Percentiles rank a stretch among this genome's conserved stretches.
These are phyloP conservation scores for Gymnodraco acuticeps DNA, from an alignment of 2,797 vertebrate genomes.

Conservation along the genomic window DNA sequence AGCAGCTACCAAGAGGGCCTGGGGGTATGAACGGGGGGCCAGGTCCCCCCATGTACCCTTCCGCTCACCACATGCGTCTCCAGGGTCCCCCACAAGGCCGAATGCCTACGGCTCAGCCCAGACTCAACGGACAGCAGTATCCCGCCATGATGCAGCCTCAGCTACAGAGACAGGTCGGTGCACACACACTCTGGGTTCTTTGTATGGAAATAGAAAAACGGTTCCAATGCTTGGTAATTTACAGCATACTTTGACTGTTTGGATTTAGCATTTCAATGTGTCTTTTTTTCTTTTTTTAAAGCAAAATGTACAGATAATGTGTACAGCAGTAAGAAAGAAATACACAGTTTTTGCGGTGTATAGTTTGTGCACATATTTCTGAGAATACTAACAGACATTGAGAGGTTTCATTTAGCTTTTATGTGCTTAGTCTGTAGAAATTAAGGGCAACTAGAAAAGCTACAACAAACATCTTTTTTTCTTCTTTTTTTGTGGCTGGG, in stretches of 20 bases:
- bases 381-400: neutral
- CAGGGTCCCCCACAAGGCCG: constrained; percentile 87
- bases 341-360: neutral
- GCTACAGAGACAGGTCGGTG: constrained; percentile 97
- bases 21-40: constrained; percentile 93
- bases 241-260: constrained; percentile 5
- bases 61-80: constrained; percentile 95
- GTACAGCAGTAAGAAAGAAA: constrained; percentile 5
- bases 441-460: neutral
- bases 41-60: constrained; percentile 88
- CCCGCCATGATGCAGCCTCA: constrained; percentile 98
- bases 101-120: constrained; percentile 90
- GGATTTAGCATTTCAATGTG: neutral
- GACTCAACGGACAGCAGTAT: constrained; percentile 95
- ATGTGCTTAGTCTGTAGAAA: neutral
- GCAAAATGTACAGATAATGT: constrained; percentile 22
- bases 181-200: constrained; percentile 2
- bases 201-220: neutral
- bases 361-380: constrained; percentile 2
- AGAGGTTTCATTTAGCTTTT: neutral
- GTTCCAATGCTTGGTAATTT: neutral
- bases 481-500: neutral
- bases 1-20: constrained; percentile 92
- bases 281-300: constrained; percentile 12
- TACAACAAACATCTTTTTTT: neutral